phyloP scores from a whole-genome alignment of 2,888 invertebrate genomes.

The Plebejus anna region DNA sequence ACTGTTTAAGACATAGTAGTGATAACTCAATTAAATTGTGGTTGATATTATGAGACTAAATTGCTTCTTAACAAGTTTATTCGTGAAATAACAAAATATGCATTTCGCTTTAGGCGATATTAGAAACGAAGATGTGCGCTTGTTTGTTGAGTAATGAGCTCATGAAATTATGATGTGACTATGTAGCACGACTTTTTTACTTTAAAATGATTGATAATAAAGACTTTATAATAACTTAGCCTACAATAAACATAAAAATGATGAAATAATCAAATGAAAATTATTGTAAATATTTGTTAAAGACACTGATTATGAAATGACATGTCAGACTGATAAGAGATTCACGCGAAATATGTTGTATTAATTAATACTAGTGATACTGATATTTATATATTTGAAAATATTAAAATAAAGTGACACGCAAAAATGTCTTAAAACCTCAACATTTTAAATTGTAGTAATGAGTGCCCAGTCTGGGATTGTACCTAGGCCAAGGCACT shows the following conservation, averaged over 20 bases:
- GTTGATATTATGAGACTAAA: not conserved
- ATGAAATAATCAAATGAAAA: not conserved
- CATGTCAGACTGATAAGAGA: not conserved
- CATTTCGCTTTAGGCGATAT: not conserved
- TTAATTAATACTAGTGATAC: not conserved
- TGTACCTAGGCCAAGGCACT: not conserved
- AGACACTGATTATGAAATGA: slow-evolving; percentile 1
- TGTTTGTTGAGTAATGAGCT: not conserved
- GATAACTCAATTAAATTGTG: not conserved
- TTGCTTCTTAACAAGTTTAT: not conserved
- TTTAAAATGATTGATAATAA: not conserved
- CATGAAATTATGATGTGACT: not conserved
- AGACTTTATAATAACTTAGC: not conserved
- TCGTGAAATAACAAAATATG: not conserved
- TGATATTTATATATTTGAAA: not conserved
- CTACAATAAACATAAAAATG: not conserved
- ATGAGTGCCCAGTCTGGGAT: not conserved
- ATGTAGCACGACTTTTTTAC: not conserved
- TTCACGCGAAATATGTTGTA: not conserved
- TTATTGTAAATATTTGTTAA: slow-evolving; percentile 13
- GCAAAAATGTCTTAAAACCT: not conserved
- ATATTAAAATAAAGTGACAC: not conserved
- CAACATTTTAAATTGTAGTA: not conserved
- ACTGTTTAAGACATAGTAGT: not conserved
- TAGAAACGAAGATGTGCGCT: not conserved